Conservation (phyloP, 2,797 vertebrate species). For the Scomberomorus guttatus region DNA sequence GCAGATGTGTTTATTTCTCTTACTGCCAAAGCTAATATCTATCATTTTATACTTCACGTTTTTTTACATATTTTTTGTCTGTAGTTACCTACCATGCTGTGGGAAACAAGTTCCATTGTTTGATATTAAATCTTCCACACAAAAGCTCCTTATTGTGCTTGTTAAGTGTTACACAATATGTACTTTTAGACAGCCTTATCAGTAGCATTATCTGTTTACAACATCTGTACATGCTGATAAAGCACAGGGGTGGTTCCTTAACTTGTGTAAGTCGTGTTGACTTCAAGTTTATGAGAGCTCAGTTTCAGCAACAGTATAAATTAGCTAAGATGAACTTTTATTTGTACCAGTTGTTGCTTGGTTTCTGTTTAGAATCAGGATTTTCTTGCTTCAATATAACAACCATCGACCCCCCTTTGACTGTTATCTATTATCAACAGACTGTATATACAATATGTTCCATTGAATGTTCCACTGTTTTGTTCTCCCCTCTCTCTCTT, state of each 20-base stretch:
- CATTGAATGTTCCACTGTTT: slow-evolving; percentile 28
- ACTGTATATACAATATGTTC: slow-evolving; percentile 7
- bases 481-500: not conserved
- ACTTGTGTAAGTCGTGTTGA: slow-evolving; percentile 30
- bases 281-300: slow-evolving; percentile 12
- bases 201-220: slow-evolving; percentile 4
- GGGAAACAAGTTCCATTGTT: not conserved
- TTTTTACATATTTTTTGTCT: too few species aligned
- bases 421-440: slow-evolving; percentile 16
- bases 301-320: not conserved
- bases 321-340: not conserved
- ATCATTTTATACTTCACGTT: too few species aligned
- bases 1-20: not conserved
- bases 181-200: slow-evolving; percentile 14
- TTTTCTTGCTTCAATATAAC: not conserved
- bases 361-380: not conserved
- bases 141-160: not conserved
- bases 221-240: slow-evolving; percentile 58
- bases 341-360: not conserved
- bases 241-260: slow-evolving; percentile 30
- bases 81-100: too few species aligned
- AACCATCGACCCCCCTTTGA: slow-evolving; percentile 3
- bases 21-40: too few species aligned
- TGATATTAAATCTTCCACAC: not conserved
- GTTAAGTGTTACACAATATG: not conserved